Base-by-base conservation (phyloP, 2,113 vertebrate species). In the Azemiops feae region DNA sequence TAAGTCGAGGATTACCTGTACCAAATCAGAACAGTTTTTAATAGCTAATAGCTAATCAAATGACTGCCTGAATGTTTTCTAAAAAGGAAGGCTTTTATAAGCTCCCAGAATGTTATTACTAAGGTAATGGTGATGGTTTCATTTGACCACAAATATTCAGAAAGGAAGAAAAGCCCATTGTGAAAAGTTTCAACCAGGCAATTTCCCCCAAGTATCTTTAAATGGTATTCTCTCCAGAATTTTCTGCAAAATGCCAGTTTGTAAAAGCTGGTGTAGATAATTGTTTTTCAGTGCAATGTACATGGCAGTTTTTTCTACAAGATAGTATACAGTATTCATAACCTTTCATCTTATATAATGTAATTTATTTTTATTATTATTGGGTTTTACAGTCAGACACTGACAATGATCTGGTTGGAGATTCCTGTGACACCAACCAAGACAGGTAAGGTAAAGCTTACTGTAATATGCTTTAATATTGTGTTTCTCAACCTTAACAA, bases 351-450 rank as follows among this genome's bases (percentile, higher is more conserved):
- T 53, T 93, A 39, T 22, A 88, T 39, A 58, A 4, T 91, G 89
- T 53, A 94, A 57, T 25, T 92, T 57, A 27, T 91, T 1, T 23
- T 96, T 96, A 55, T 89, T 86, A 23, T 96, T 93, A 97, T 54
- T 87, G 89, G 74, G 34, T 81, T 97, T 97, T 97, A 34, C 96
- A 99, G 99, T 99, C 98, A 0, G 99, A 99, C 95, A 96, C 99
- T 50, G 99, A 99, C 94, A 98, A 99, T 64, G 99, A 99, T 95
- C 98, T 99, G 60, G 97, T 99, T 60, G 99, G 99, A 96, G 99
- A 99, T 96, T 99, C 98, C 90, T 99, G 99, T 64, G 99, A 99
- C 86, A 98, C 99, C 94, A 99, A 99, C 97, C 98, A 99, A 95
- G 99, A 99, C 98, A 99, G 99, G 99, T 99, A 98, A 85, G 95